A percentile compares a stretch with the other conserved stretches of the same genome.
These are phyloP conservation scores for Syngnathus scovelli DNA, from an alignment of 2,113 vertebrate species.

Conservation along the genomic window DNA sequence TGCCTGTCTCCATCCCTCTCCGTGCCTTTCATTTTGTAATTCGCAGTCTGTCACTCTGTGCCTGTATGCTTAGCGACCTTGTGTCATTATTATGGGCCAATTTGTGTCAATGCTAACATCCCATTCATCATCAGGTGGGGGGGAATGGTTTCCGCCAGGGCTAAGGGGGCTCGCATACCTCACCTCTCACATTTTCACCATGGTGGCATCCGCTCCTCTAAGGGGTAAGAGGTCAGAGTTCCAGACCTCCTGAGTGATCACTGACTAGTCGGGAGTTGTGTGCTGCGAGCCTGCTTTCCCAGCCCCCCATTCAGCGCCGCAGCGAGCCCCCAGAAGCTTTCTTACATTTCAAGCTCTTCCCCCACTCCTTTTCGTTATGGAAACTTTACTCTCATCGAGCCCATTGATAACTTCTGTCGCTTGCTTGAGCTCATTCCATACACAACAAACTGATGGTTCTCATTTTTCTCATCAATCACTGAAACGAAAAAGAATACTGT, in stretches of 20 bases:
- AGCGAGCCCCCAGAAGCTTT: conserved; percentile 9
- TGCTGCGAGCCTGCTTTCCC: conserved; percentile 25
- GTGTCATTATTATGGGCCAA: conserved; percentile 75
- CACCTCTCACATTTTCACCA: conserved; percentile 68
- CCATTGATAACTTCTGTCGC: background rate
- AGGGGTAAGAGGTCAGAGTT: conserved; percentile 70
- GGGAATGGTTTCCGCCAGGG: conserved; percentile 59
- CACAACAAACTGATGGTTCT: background rate
- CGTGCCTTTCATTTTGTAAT: conserved; percentile 40
- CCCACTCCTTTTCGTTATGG: background rate
- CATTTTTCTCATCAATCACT: background rate
- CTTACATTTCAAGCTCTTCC: conserved; percentile 19
- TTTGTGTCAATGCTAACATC: conserved; percentile 76
- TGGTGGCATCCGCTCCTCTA: conserved; percentile 64
- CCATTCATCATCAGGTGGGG: conserved; percentile 70
- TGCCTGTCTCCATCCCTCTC: conserved; percentile 19
- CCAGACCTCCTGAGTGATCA: conserved; percentile 72
- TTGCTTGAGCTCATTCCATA: background rate
- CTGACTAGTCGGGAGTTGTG: conserved; percentile 49
- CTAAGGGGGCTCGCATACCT: conserved; percentile 60
- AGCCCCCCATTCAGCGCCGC: conserved; percentile 15
- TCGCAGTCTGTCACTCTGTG: conserved; percentile 50
- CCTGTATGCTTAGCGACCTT: conserved; percentile 63
- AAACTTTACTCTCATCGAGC: background rate
- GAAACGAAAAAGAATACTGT: background rate